Evolutionary conservation across 2,888 invertebrate species (phyloP), one percentile per base, ranked within the genome.

Genomic region (Cristatella mucedo): DNA sequence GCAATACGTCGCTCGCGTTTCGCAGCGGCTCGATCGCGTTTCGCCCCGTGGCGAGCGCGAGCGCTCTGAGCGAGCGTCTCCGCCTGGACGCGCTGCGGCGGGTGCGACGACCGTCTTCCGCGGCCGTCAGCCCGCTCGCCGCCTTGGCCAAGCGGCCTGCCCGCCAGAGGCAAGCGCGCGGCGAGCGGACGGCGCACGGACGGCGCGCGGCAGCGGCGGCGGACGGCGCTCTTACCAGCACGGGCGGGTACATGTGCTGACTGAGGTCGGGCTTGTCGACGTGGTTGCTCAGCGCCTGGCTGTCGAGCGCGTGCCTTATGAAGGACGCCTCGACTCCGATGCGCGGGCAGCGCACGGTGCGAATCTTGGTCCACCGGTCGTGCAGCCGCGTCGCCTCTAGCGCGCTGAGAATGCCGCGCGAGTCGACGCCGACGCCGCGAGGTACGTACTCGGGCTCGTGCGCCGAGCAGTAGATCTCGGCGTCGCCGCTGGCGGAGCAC

Each of bases 401-500:
- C 5, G 36, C 36, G 26, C 19, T 36, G 21, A 36, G 36, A 36
- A 36, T 36, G 13, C 36, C 36, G 22, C 36, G 22, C 4, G 36
- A 11, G 18, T 36, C 19, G 13, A 36, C 22, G n/a, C 19, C 36
- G 6, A 24, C 6, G 13, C 36, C 26, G 13, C 26, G 22, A 4
- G 9, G 24, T 22, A 26, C n/a, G 9, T 59, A 61, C 26, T 58
- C 55, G 19, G 60, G 60, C 5, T 62, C 61, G 44, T 60, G 60
- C 7, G 59, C 56, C 7, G 56, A 57, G 44, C 60, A 60, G 46
- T 60, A 60, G 13, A 60, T 58, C 47, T 60, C 61, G 41, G 59
- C 44, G 46, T 60, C 60, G 38, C 55, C 55, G 18, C 54, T 57
- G n/a, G n/a, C n/a, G n/a, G n/a, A n/a, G n/a, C n/a, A n/a, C n/a